A percentile compares a stretch with the other conserved stretches of the same genome.
Evolutionary conservation across 2,113 vertebrate species (phyloP).

Genomic region (Sylvilagus bachmani): DNA sequence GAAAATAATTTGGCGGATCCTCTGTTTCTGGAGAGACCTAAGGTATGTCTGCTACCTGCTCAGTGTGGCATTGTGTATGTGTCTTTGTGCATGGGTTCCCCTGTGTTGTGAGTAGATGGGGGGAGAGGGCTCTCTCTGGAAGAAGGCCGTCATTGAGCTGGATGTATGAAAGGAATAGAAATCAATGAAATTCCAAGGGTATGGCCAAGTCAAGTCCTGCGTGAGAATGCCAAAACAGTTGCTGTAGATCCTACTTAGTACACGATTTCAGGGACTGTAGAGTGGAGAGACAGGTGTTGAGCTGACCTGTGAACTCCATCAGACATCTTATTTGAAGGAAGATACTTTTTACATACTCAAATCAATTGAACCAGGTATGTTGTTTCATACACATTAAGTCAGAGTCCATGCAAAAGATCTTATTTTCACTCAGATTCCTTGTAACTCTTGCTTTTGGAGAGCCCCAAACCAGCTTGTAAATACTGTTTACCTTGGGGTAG

Average conservation of each 20-base stretch:
- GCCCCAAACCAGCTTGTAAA: not conserved
- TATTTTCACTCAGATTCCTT: not conserved
- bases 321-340: not conserved
- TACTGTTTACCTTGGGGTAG: not conserved
- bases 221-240: not conserved
- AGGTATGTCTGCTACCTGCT: not conserved
- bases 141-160: not conserved
- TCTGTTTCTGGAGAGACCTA: not conserved
- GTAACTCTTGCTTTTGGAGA: not conserved
- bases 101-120: not conserved
- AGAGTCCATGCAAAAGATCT: not conserved
- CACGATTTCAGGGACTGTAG: not conserved
- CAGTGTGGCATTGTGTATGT: not conserved
- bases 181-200: not conserved
- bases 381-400: not conserved
- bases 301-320: not conserved
- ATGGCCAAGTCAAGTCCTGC: not conserved
- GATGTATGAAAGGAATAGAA: not conserved
- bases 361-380: not conserved
- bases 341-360: not conserved
- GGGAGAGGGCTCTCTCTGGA: not conserved
- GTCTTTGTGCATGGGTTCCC: not conserved
- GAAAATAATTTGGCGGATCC: not conserved
- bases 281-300: not conserved
- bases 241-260: not conserved